phyloP scores from a whole-genome alignment of 30 jellyfish, hydroid and myxozoan genomes.

The Pelagia noctiluca region DNA sequence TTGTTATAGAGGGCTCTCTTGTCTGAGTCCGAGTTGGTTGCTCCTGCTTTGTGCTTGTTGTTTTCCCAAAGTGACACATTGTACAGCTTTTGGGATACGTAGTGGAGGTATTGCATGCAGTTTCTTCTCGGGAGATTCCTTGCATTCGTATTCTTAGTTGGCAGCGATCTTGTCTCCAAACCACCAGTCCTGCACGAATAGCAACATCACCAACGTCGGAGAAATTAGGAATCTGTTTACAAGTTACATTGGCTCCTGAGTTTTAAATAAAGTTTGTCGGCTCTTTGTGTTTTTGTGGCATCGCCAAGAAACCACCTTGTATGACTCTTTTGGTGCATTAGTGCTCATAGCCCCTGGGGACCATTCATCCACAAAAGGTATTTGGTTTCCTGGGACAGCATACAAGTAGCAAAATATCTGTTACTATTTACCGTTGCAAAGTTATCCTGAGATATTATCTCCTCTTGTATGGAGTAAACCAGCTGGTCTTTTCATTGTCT shows the following conservation, averaged over 20 bases:
- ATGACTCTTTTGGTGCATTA: conserved; percentile 16
- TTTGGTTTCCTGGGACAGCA: conserved; percentile 15
- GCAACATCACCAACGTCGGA: conserved; percentile 9
- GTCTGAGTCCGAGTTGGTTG: background rate
- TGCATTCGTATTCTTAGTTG: background rate
- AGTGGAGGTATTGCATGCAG: background rate
- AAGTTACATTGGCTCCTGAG: conserved; percentile 31
- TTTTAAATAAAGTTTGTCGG: conserved; percentile 15
- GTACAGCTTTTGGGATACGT: background rate
- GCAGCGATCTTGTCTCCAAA: background rate
- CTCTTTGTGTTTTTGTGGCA: conserved; percentile 43
- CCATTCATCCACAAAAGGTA: conserved; percentile 17
- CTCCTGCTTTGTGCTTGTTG: background rate
- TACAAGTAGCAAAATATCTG: conserved; percentile 13
- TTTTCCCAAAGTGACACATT: background rate
- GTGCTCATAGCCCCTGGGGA: conserved; percentile 1
- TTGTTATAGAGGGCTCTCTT: conserved; percentile 15
- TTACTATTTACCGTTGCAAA: conserved; percentile 23
- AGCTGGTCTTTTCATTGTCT: background rate
- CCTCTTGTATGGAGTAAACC: no score
- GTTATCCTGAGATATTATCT: background rate
- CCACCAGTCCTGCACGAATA: conserved; percentile 7
- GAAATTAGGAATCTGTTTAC: conserved; percentile 24
- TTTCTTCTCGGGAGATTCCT: background rate
- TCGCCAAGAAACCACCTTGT: conserved; percentile 26